Conservation (phyloP, 2,888 invertebrate genomes). For the Eubasilissa splendida region DNA sequence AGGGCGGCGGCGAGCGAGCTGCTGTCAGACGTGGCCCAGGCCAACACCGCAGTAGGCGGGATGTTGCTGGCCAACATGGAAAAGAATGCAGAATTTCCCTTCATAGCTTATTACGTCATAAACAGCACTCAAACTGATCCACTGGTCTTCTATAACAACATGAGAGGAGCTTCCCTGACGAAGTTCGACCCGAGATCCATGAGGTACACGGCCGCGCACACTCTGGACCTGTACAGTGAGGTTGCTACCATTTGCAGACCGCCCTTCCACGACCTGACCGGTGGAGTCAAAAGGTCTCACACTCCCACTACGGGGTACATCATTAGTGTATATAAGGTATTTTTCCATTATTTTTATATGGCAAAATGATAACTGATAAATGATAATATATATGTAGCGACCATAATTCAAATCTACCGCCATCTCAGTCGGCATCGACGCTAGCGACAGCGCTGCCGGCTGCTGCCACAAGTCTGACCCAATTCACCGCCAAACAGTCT, state of each 20-base stretch:
- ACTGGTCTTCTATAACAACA: slow-evolving; percentile 87
- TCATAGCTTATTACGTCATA: slow-evolving; percentile 92
- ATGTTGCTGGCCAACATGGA: slow-evolving; percentile 94
- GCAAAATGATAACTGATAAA: no score
- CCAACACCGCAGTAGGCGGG: slow-evolving; percentile 83
- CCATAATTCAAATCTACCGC: no score
- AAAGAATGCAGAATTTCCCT: slow-evolving; percentile 90
- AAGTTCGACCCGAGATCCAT: slow-evolving; percentile 87
- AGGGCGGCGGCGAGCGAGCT: slow-evolving; percentile 84
- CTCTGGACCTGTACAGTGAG: slow-evolving; percentile 89
- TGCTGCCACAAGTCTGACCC: no score
- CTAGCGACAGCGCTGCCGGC: no score
- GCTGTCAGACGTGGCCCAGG: slow-evolving; percentile 81
- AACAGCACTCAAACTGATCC: slow-evolving; percentile 91
- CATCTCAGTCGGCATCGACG: no score
- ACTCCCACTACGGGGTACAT: slow-evolving; percentile 90
- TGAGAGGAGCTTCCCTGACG: slow-evolving; percentile 86
- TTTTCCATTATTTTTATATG: slow-evolving; percentile 24
- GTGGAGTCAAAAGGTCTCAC: slow-evolving; percentile 83
- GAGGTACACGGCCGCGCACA: slow-evolving; percentile 90
- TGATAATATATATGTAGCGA: no score
- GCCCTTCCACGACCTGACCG: slow-evolving; percentile 85
- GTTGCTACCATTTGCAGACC: slow-evolving; percentile 93
- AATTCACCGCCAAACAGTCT: no score
- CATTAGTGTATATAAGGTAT: slow-evolving; percentile 89